These are phyloP conservation scores for Arctia plantaginis DNA, from an alignment of 2,888 invertebrate genomes.

Conservation along the genomic window DNA sequence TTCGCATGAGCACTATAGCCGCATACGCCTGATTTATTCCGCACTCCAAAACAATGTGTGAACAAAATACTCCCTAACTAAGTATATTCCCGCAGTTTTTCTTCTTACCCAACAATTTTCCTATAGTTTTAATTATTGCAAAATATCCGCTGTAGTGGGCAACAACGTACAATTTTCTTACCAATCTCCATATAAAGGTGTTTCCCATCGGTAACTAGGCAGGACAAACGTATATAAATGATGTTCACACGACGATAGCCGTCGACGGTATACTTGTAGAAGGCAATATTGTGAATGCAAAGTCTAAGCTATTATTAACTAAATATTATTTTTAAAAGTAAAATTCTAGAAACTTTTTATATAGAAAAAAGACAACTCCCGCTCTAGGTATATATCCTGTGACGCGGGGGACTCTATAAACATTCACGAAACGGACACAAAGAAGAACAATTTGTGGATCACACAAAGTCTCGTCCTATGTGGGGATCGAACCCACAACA, in stretches of 20 bases:
- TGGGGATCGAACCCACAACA: no score
- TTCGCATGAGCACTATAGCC: neutral
- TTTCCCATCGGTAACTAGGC: conserved; percentile 46
- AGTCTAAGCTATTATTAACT: neutral
- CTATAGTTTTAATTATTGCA: conserved; percentile 47
- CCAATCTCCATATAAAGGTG: conserved; percentile 51
- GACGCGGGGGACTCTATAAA: no score
- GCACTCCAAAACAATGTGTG: neutral
- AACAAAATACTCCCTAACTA: conserved; percentile 11
- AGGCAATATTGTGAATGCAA: neutral
- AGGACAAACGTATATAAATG: conserved; percentile 49
- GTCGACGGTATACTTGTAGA: conserved; percentile 8
- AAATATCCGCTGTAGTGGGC: conserved; percentile 38
- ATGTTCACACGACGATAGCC: conserved; percentile 60
- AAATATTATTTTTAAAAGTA: neutral
- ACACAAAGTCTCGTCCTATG: no score
- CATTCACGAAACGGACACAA: no score
- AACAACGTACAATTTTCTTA: conserved; percentile 49
- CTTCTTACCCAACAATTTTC: conserved; percentile 27
- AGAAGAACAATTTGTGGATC: no score
- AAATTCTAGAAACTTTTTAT: neutral
- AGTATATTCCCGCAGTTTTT: conserved; percentile 25
- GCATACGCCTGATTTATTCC: neutral
- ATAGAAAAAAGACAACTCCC: no score
- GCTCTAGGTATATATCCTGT: no score